Evolutionary conservation across 37 sponge, comb jelly and placozoan genomes (phyloP).

Genomic region (Ephydatia muelleri): DNA sequence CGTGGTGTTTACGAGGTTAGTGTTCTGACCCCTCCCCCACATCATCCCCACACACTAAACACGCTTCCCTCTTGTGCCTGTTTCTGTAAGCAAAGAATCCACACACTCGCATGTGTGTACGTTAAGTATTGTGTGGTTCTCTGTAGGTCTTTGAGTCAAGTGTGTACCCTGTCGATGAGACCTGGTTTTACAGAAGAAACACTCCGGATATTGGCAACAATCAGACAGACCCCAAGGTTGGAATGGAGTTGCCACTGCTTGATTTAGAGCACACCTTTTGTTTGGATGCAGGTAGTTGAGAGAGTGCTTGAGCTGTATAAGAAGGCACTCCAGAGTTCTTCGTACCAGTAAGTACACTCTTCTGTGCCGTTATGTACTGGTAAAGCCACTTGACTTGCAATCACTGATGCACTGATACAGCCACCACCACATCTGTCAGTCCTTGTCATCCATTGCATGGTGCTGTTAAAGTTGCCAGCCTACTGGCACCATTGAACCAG

Average conservation of each 20-base stretch:
- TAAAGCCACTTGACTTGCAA: too few species aligned
- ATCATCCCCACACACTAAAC: too few species aligned
- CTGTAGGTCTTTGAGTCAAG: neutral
- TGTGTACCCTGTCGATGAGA: conserved; percentile 52
- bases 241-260: too few species aligned
- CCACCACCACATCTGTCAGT: too few species aligned
- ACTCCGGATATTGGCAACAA: conserved; percentile 4
- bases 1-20: neutral
- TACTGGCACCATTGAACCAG: too few species aligned
- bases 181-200: conserved; percentile 29
- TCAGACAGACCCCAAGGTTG: neutral
- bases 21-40: too few species aligned
- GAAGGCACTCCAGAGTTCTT: conserved; percentile 16
- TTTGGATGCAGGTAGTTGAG: conserved; percentile 4
- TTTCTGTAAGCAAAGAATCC: too few species aligned
- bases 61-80: neutral
- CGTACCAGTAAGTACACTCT: neutral
- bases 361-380: neutral
- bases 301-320: conserved; percentile 24
- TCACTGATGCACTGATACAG: too few species aligned
- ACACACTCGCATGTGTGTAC: neutral
- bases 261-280: too few species aligned
- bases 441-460: too few species aligned
- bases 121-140: neutral
- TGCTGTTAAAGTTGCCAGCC: too few species aligned